phyloP scores from a whole-genome alignment of 1,140 invertebrate genomes.

The Panulirus ornatus region DNA sequence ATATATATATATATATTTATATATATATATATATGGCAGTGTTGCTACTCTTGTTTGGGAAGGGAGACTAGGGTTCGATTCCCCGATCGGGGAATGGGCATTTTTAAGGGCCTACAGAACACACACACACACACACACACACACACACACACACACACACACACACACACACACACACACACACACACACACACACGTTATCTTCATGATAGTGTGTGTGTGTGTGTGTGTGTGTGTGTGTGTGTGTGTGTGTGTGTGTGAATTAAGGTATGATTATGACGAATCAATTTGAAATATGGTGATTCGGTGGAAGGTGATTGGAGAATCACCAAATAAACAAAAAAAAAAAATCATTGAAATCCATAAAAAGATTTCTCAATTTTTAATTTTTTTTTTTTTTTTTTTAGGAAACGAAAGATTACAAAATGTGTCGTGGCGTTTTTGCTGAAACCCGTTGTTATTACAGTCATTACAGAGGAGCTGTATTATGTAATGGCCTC shows the following conservation, averaged over 20 bases:
- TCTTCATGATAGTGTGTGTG: too few species aligned
- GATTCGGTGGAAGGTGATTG: neutral
- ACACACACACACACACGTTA: conserved; percentile 2
- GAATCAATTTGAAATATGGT: neutral
- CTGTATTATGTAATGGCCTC: too few species aligned
- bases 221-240: conserved; percentile 79
- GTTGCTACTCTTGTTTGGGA: neutral
- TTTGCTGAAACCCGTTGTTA: too few species aligned
- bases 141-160: conserved; percentile 17
- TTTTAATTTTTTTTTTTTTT: neutral
- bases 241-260: conserved; percentile 77
- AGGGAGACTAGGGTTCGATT: neutral
- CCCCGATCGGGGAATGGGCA: too few species aligned
- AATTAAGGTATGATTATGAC: conserved; percentile 83
- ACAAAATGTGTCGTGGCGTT: too few species aligned
- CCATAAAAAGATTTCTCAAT: neutral
- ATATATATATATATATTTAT: conserved; percentile 26
- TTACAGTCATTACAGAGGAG: too few species aligned
- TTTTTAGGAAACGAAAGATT: too few species aligned
- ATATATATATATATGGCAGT: neutral
- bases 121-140: too few species aligned
- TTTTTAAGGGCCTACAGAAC: too few species aligned
- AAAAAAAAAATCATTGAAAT: neutral
- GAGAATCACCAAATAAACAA: neutral
- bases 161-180: conserved; percentile 17